Percentiles rank a stretch among this genome's conserved stretches.
phyloP scores from a whole-genome alignment of 1,140 invertebrate genomes.

The Eriosoma lanigerum region DNA sequence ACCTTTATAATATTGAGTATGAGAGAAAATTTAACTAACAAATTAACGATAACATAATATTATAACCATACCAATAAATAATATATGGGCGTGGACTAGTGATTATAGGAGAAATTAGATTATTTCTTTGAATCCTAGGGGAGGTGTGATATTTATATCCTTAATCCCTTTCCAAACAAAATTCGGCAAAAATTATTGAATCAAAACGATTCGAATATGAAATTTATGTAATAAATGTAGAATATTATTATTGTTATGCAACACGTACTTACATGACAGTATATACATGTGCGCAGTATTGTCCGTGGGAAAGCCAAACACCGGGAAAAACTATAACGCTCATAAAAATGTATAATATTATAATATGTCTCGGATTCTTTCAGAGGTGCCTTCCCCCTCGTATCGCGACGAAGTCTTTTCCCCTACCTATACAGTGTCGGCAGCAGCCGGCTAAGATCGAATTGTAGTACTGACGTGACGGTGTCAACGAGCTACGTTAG shows the following conservation, averaged over 20 bases:
- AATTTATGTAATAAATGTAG: too few relatives aligned
- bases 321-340: neutral
- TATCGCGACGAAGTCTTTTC: neutral
- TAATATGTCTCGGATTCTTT: neutral
- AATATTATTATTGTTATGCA: neutral
- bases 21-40: too few relatives aligned
- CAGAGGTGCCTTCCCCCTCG: neutral
- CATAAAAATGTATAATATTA: neutral
- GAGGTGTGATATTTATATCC: too few relatives aligned
- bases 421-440: neutral
- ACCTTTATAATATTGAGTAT: too few relatives aligned
- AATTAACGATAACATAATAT: too few relatives aligned
- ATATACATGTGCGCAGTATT: neutral
- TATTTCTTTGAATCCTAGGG: too few relatives aligned
- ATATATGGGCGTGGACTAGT: too few relatives aligned
- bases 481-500: neutral
- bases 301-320: constrained; percentile 28
- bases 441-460: neutral
- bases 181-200: too few relatives aligned
- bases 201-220: too few relatives aligned
- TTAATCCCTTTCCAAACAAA: too few relatives aligned
- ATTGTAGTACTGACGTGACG: neutral
- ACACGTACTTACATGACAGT: neutral
- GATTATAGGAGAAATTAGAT: too few relatives aligned
- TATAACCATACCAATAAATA: too few relatives aligned